A percentile compares a stretch with the other conserved stretches of the same genome.
Evolutionary conservation across 2,113 vertebrate species (phyloP).

Genomic region (Oenanthe oenanthe): DNA sequence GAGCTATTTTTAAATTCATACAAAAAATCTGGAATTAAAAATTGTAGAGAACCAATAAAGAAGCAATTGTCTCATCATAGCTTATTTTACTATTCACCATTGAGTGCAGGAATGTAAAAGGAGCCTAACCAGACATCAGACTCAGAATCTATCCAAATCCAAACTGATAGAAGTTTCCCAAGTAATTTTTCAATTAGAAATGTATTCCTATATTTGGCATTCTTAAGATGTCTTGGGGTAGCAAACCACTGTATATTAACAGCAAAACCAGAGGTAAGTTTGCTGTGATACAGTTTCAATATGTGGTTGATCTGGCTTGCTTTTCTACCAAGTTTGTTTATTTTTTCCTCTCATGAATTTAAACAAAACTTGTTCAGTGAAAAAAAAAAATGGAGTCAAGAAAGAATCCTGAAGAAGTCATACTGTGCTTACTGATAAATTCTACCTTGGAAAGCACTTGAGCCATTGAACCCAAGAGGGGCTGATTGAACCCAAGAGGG

Average conservation of each 20-base stretch:
- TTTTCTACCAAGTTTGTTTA: background rate
- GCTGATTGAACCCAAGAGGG: background rate
- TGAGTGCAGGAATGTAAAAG: background rate
- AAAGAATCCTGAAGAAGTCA: background rate
- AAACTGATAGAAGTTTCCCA: background rate
- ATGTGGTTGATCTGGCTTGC: rapidly evolving
- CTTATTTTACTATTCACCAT: background rate
- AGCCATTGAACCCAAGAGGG: background rate
- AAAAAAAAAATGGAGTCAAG: background rate
- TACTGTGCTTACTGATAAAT: background rate
- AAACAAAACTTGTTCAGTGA: background rate
- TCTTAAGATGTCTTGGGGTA: background rate
- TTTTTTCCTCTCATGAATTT: background rate
- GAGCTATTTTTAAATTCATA: background rate
- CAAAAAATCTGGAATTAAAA: background rate
- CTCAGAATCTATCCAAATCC: background rate
- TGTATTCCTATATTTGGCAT: background rate
- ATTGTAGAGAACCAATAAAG: background rate
- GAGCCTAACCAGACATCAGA: background rate
- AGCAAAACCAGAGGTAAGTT: background rate
- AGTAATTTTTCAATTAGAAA: background rate
- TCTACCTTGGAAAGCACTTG: background rate
- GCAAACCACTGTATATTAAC: background rate
- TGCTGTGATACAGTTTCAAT: background rate
- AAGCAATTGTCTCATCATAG: background rate